Percentiles rank a stretch among this genome's conserved stretches.
Conservation (phyloP, 2,797 vertebrate species). For the Myripristis murdjan region DNA sequence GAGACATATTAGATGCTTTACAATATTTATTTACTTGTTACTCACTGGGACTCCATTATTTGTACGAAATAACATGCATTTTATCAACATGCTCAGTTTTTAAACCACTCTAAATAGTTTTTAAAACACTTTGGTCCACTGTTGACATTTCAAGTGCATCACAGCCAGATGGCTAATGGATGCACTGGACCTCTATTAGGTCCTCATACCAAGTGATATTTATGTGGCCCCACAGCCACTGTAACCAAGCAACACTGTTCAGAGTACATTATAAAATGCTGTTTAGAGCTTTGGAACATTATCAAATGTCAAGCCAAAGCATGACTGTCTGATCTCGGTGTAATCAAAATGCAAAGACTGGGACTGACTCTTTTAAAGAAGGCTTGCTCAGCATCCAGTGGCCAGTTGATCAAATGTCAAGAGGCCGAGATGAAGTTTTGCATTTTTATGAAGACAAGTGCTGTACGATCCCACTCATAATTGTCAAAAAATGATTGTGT, state of each 20-base stretch:
- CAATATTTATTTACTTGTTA: no score
- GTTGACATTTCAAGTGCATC: conserved; percentile 1
- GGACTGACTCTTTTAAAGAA: not conserved
- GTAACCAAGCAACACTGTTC: not conserved
- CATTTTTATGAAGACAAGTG: not conserved
- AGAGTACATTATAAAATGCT: not conserved
- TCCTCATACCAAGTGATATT: not conserved
- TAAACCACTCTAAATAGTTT: not conserved
- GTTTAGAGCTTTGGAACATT: not conserved
- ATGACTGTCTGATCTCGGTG: not conserved
- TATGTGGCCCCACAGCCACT: not conserved
- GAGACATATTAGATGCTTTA: no score
- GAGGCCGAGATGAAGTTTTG: not conserved
- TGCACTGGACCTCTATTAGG: not conserved
- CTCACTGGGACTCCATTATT: no score
- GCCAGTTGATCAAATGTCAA: not conserved
- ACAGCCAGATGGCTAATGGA: not conserved
- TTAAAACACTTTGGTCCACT: not conserved
- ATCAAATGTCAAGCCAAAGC: not conserved
- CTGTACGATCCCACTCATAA: not conserved
- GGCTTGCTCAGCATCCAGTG: no score
- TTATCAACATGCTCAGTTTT: no score
- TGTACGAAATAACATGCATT: no score
- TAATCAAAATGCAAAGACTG: not conserved
- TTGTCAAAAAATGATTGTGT: not conserved